These are phyloP conservation scores for Typhlomys cinereus DNA, from an alignment of 2,113 vertebrate genomes.

Conservation along the genomic window DNA sequence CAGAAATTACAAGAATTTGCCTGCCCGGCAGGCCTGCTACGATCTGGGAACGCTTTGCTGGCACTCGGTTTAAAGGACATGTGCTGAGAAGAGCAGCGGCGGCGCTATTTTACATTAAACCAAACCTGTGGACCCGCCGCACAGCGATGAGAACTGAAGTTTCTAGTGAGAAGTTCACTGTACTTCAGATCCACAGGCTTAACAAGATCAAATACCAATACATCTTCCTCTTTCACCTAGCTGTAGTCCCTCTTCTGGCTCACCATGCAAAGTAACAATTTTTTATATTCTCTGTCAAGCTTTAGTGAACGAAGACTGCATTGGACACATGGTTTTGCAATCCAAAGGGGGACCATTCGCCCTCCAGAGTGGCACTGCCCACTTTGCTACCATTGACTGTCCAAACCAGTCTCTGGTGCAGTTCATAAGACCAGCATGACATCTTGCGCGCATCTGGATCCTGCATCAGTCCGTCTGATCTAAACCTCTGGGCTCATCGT, in stretches of 20 bases:
- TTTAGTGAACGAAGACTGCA: constrained; percentile 6
- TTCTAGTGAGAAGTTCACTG: neutral
- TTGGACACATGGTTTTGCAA: neutral
- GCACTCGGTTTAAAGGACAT: constrained; percentile 1
- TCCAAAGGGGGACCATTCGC: neutral
- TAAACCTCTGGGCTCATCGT: constrained; percentile 71
- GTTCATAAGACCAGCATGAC: neutral
- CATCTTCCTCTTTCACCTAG: neutral
- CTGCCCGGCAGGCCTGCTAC: neutral
- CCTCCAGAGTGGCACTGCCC: neutral
- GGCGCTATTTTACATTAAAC: neutral
- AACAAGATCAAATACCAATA: constrained; percentile 2
- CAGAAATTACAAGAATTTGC: neutral
- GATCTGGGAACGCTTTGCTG: neutral
- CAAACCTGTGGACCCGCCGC: neutral
- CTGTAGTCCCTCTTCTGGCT: neutral
- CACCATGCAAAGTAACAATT: neutral
- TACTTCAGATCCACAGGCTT: neutral
- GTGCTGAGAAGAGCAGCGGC: neutral
- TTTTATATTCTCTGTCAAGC: neutral
- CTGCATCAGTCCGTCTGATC: constrained; percentile 39
- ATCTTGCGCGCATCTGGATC: neutral
- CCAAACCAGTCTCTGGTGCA: neutral
- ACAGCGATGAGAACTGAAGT: neutral
- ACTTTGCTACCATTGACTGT: neutral